Conservation (phyloP, 2,113 vertebrate genomes). For the Cottus gobio region DNA sequence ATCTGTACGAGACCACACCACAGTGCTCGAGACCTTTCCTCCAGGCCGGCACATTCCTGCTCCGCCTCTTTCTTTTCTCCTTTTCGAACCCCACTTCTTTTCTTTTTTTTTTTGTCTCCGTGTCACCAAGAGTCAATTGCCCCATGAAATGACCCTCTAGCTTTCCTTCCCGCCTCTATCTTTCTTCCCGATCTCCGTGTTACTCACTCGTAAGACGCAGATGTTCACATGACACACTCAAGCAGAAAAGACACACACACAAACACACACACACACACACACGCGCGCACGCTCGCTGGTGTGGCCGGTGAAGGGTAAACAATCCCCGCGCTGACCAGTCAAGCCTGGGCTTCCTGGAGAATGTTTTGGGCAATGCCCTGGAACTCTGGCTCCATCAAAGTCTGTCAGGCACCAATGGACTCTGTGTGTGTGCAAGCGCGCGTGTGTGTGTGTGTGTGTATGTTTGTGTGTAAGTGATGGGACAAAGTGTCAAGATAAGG, state of each 20-base stretch:
- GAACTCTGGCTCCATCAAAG: slow-evolving; percentile 57
- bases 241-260: background rate
- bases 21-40: slow-evolving; percentile 33
- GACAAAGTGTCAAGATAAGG: slow-evolving; percentile 14
- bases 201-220: background rate
- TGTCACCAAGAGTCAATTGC: slow-evolving; percentile 27
- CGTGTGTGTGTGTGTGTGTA: slow-evolving; percentile 19
- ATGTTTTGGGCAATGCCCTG: slow-evolving; percentile 55
- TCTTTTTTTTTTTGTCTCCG: background rate
- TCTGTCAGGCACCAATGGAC: slow-evolving; percentile 56
- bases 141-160: slow-evolving; percentile 51
- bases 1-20: slow-evolving; percentile 21
- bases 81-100: slow-evolving; percentile 9
- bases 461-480: slow-evolving; percentile 10
- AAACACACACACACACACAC: background rate
- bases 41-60: background rate
- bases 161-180: slow-evolving; percentile 27
- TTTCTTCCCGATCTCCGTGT: slow-evolving; percentile 33
- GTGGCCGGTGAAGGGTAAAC: slow-evolving; percentile 57
- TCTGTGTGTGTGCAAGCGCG: slow-evolving; percentile 21
- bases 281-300: background rate
- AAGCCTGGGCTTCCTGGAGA: slow-evolving; percentile 59
- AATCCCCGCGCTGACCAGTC: slow-evolving; percentile 55
- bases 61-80: background rate
- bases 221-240: background rate